Conservation (phyloP, 2,888 invertebrate species). For the Hirtodrosophila alboralis region DNA sequence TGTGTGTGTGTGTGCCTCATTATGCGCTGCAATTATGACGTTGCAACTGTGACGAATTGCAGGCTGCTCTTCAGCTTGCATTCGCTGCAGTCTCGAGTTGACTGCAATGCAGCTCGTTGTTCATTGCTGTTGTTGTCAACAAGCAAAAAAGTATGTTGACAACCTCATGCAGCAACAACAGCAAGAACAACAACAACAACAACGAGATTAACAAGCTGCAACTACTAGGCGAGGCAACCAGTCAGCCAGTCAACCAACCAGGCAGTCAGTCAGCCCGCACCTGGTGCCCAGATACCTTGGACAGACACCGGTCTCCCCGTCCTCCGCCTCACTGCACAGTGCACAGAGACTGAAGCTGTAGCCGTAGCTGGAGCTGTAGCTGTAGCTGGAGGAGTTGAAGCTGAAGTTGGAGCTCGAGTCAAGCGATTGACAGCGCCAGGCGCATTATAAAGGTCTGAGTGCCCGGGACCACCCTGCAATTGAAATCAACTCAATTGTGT, state of each 20-base stretch:
- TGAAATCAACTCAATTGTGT: conserved; percentile 76
- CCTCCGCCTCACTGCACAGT: conserved; percentile 64
- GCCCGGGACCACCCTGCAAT: conserved; percentile 73
- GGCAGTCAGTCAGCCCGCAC: conserved; percentile 51
- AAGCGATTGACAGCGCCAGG: conserved; percentile 72
- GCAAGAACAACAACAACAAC: conserved; percentile 52
- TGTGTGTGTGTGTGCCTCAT: conserved; percentile 60
- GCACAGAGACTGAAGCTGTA: conserved; percentile 34
- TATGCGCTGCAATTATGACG: conserved; percentile 78
- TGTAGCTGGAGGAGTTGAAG: conserved; percentile 13
- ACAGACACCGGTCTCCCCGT: conserved; percentile 42
- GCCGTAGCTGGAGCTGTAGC: conserved; percentile 15
- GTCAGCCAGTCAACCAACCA: conserved; percentile 29
- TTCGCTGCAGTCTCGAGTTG: conserved; percentile 62
- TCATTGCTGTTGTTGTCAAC: conserved; percentile 72
- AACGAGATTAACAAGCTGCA: conserved; percentile 68
- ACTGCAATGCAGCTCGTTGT: conserved; percentile 51
- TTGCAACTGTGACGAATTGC: conserved; percentile 71
- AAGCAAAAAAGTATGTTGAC: conserved; percentile 79
- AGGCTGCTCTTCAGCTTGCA: conserved; percentile 67
- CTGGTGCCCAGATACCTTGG: conserved; percentile 52
- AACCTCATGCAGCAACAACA: conserved; percentile 59
- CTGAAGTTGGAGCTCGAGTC: conserved; percentile 3
- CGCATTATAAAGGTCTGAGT: conserved; percentile 71
- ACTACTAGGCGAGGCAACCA: conserved; percentile 67